These are phyloP conservation scores for Isurus oxyrinchus DNA, from an alignment of 2,113 vertebrate species.

Conservation along the genomic window DNA sequence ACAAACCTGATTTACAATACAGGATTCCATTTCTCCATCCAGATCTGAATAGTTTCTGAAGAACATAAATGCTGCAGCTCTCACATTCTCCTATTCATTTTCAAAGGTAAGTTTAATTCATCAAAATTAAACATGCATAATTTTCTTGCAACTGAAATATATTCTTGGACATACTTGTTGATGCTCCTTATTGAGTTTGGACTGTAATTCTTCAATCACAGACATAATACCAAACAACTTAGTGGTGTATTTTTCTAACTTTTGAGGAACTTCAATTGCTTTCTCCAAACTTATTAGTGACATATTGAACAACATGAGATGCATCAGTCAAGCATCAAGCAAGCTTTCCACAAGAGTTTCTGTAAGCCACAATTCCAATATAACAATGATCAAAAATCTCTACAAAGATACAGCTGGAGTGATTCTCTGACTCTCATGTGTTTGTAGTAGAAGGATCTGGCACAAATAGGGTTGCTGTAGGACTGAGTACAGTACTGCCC, in stretches of 20 bases:
- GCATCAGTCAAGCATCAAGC: not conserved
- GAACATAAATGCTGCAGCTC: not conserved
- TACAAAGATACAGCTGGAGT: not conserved
- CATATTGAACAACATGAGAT: not conserved
- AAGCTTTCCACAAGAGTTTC: not conserved
- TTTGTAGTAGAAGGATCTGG: too few relatives aligned
- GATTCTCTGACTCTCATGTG: not conserved
- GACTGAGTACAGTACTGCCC: too few relatives aligned
- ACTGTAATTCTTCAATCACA: not conserved
- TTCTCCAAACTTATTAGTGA: not conserved
- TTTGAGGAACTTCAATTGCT: not conserved
- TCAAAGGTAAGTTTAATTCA: not conserved
- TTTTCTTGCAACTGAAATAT: not conserved
- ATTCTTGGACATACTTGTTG: not conserved
- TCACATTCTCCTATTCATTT: not conserved
- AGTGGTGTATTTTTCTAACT: not conserved
- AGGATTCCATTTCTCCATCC: not conserved
- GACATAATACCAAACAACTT: not conserved
- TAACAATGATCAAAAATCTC: not conserved
- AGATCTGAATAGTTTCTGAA: not conserved
- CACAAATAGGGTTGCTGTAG: too few relatives aligned
- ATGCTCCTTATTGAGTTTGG: not conserved
- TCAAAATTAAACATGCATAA: not conserved
- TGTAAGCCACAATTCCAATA: not conserved
- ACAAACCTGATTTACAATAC: not conserved